Evolutionary conservation across 2,113 vertebrate genomes (phyloP).

Genomic region (mouse (Mus musculus)): GRCm39 chr16:46029501-46030000

Average conservation of each 20-base stretch:
- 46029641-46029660: neutral
- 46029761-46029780: neutral
- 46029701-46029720: neutral
- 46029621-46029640: neutral
- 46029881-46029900: neutral
- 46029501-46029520: neutral
- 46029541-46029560: neutral
- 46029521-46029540: neutral
- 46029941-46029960: neutral
- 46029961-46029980: neutral
- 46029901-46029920: no score
- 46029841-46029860: neutral
- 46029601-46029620: neutral
- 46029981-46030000: neutral
- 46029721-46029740: neutral
- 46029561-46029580: neutral
- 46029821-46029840: neutral
- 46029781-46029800: neutral
- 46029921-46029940: neutral
- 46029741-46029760: neutral
- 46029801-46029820: neutral
- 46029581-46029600: neutral
- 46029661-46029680: neutral
- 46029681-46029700: neutral
- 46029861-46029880: neutral